phyloP scores from a whole-genome alignment of 2,113 vertebrate genomes.

The Serinus canaria region DNA sequence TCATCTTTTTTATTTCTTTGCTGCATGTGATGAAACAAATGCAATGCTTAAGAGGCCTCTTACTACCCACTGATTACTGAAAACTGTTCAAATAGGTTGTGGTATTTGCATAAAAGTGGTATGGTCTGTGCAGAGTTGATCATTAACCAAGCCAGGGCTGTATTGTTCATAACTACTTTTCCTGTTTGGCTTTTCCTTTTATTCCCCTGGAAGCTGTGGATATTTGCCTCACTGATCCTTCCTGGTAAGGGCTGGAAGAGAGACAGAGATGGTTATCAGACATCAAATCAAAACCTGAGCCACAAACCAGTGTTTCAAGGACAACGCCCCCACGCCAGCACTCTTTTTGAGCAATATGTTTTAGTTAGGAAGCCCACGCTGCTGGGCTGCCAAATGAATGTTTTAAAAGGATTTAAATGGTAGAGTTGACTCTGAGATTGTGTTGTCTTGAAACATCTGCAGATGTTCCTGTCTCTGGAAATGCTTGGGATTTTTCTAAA shows the following conservation, averaged over 20 bases:
- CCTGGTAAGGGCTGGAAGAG: conserved; percentile 36
- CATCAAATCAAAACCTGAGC: background rate
- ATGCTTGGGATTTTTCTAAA: conserved; percentile 9
- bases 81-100: background rate
- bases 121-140: background rate
- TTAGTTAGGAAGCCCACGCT: background rate
- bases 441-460: conserved; percentile 14
- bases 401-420: background rate
- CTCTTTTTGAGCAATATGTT: background rate
- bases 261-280: conserved; percentile 16
- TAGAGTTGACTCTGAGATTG: background rate
- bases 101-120: background rate
- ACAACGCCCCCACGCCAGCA: background rate
- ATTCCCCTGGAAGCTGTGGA: conserved; percentile 25
- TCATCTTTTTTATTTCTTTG: background rate
- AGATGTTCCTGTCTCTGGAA: conserved; percentile 7
- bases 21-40: background rate
- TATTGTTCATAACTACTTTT: conserved; percentile 44
- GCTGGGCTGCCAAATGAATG: background rate
- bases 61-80: background rate
- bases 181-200: conserved; percentile 56
- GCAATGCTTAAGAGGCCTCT: background rate
- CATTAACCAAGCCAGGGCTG: conserved; percentile 33
- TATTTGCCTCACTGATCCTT: conserved; percentile 34
- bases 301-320: background rate